Base-by-base conservation (phyloP, 2,113 vertebrate species). In the Chrysochloris asiatica region DNA sequence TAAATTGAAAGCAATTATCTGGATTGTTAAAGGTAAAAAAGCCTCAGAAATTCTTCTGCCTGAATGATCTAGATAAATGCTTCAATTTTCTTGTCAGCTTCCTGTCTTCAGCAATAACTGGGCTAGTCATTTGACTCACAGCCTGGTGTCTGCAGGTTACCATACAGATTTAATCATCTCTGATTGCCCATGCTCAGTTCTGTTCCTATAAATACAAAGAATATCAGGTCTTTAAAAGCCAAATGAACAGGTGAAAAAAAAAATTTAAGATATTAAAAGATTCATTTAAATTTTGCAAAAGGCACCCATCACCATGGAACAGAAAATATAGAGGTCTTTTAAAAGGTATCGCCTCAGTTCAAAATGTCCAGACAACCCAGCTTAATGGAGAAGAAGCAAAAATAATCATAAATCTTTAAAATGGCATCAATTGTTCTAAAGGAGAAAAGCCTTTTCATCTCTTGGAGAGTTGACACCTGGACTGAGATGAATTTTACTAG, bases 1-100 rank as follows among this genome's bases (percentile, higher is more conserved):
- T 80, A 97, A 97, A 97, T 96, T 88, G 93, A 93, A 56, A 93
- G 95, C 94, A 97, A 96, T 97, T 96, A 95, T 90, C 76, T 96
- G 86, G 90, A 97, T 96, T 96, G 94, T 96, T 96, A 95, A 96
- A 96, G 93, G 93, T 48, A 84, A 85, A 94, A 95, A 87, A 89
- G 88, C 65, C 73, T 90, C 90, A 91, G 93, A 95, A 95, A 95
- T 96, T 95, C 88, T 97, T 95, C 93, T 96, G 94, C 93, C 94
- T 96, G 95, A 97, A 83, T 93, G 86, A 96, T 93, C 93, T 83
- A 94, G 93, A 88, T 97, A 96, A 97, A 96, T 94, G 95, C 95
- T 96, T 96, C 95, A 79, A 97, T 97, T 97, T 97, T 97, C 96
- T 92, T 83, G 81, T 97, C 92, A 93, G 88, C 82, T 92, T 71